These are phyloP conservation scores for Drepana falcataria DNA, from an alignment of 2,888 invertebrate genomes.

Conservation along the genomic window DNA sequence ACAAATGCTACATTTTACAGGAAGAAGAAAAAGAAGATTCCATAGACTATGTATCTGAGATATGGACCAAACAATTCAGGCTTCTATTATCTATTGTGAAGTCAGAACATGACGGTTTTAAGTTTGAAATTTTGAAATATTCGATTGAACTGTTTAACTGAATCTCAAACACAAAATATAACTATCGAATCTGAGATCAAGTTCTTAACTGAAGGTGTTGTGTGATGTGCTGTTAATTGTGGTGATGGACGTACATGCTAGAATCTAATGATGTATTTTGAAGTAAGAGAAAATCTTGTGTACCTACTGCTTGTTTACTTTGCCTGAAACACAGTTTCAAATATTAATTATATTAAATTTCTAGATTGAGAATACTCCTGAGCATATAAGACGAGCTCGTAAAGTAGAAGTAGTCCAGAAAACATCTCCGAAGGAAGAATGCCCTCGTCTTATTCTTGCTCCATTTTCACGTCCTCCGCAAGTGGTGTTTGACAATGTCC, in stretches of 20 bases:
- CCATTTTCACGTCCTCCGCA: constrained; percentile 83
- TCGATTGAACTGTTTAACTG: too few species aligned
- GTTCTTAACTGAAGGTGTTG: background rate
- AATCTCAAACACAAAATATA: constrained; percentile 1
- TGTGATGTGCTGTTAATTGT: background rate
- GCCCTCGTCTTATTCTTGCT: constrained; percentile 77
- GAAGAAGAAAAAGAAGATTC: too few species aligned
- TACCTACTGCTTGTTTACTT: too few species aligned
- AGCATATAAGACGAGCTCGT: constrained; percentile 53
- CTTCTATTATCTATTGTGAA: constrained; percentile 4
- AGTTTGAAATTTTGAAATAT: constrained; percentile 18
- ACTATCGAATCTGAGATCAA: background rate
- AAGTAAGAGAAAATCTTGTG: constrained; percentile 30
- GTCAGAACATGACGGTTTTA: constrained; percentile 1
- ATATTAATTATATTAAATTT: background rate
- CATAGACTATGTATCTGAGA: too few species aligned
- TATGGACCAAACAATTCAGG: too few species aligned
- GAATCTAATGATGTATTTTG: constrained; percentile 33
- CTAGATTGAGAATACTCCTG: constrained; percentile 74
- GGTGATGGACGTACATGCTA: too few species aligned
- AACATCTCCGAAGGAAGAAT: constrained; percentile 59
- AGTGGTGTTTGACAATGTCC: constrained; percentile 83
- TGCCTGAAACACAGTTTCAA: too few species aligned
- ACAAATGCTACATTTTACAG: too few species aligned
- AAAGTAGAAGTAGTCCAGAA: constrained; percentile 43